Percentiles rank a stretch among this genome's conserved stretches.
Conservation (phyloP, 2,888 invertebrate genomes). For the Dromius quadrimaculatus region DNA sequence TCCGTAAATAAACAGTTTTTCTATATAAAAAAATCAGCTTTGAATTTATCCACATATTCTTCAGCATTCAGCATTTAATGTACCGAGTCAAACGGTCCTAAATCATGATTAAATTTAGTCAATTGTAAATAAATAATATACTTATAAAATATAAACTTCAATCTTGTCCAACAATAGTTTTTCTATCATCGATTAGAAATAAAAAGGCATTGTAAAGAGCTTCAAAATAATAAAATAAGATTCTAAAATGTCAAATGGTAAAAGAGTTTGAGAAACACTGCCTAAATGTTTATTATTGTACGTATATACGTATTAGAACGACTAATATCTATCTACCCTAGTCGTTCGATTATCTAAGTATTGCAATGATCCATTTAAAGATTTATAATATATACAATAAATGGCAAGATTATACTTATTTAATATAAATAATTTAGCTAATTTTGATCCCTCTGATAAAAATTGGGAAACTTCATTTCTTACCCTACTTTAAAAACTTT, state of each 20-base stretch:
- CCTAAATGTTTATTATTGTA: constrained; percentile 36
- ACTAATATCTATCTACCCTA: not conserved
- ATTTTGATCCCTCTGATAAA: constrained; percentile 45
- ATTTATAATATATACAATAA: constrained; percentile 42
- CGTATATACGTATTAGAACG: constrained; percentile 40
- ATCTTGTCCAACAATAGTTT: no score
- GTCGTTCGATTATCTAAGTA: constrained; percentile 23
- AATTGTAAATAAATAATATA: no score
- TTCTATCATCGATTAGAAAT: no score
- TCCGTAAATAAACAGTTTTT: no score
- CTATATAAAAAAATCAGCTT: no score
- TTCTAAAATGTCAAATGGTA: not conserved
- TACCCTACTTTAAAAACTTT: constrained; percentile 27
- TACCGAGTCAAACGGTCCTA: no score
- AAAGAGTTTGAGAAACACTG: constrained; percentile 3
- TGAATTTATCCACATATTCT: no score
- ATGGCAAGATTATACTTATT: constrained; percentile 43
- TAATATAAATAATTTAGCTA: constrained; percentile 45
- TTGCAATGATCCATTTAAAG: constrained; percentile 39
- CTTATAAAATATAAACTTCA: no score
- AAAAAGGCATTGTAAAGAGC: no score
- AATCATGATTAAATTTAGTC: no score
- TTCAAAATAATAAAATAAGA: not conserved
- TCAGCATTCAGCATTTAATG: no score
- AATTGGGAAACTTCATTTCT: constrained; percentile 34